These are phyloP conservation scores for Caenorhabditis inopinata DNA, from an alignment of 1,140 invertebrate genomes.

Conservation along the genomic window DNA sequence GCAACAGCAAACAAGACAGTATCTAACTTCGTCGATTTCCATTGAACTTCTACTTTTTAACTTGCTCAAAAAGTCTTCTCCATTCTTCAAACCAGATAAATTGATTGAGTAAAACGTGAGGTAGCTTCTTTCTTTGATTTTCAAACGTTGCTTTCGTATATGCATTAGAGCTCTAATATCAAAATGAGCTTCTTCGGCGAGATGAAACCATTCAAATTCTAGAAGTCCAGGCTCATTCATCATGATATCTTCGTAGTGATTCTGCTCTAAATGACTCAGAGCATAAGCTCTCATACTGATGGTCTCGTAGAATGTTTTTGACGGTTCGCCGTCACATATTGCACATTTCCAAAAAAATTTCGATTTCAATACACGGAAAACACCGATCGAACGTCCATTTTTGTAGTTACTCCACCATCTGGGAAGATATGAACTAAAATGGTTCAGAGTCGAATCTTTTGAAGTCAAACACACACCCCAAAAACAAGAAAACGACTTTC, in stretches of 20 bases:
- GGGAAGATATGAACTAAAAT: neutral
- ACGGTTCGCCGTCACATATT: neutral
- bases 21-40: neutral
- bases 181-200: neutral
- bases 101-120: neutral
- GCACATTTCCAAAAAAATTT: neutral
- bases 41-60: neutral
- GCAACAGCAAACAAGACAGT: neutral
- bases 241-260: neutral
- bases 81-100: neutral
- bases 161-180: neutral
- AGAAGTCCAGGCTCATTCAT: neutral
- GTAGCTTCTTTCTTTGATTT: neutral
- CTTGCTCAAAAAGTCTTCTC: neutral
- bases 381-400: neutral
- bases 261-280: neutral
- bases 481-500: neutral
- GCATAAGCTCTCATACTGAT: slow-evolving; percentile 1
- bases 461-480: neutral
- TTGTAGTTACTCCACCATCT: neutral
- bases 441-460: neutral
- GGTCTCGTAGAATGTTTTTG: neutral
- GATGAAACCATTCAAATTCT: neutral
- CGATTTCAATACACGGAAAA: neutral
- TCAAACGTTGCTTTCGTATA: neutral